Conservation (phyloP, 2,113 vertebrate species). For the Fukomys damarensis region DNA sequence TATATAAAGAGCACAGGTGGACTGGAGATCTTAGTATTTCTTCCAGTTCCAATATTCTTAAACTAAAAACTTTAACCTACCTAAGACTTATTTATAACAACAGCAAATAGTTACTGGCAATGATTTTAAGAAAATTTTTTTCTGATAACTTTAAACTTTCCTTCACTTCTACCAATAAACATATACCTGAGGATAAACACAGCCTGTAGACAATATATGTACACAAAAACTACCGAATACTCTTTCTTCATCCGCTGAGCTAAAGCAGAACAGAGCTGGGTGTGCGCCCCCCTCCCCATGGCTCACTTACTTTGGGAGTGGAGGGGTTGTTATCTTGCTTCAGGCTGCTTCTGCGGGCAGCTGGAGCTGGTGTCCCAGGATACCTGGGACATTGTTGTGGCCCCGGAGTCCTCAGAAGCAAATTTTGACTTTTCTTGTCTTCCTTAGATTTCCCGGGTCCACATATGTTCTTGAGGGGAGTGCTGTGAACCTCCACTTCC, state of each 20-base stretch:
- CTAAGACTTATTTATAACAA: neutral
- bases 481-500: slow-evolving; percentile 58
- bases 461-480: slow-evolving; percentile 42
- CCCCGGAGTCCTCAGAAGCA: neutral
- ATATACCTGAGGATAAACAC: accelerated
- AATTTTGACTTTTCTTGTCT: slow-evolving; percentile 62
- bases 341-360: slow-evolving; percentile 88
- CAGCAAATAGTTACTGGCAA: neutral
- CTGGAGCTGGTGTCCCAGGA: slow-evolving; percentile 87
- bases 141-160: neutral
- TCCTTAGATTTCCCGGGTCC: slow-evolving; percentile 19
- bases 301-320: slow-evolving; percentile 92
- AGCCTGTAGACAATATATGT: neutral
- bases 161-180: neutral
- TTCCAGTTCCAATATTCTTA: neutral
- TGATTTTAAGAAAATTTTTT: neutral
- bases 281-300: accelerated
- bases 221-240: neutral
- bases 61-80: neutral
- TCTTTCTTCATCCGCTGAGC: neutral
- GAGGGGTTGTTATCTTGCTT: slow-evolving; percentile 88
- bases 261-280: neutral
- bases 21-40: neutral
- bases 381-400: neutral
- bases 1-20: neutral